Conservation (phyloP, 2,113 vertebrate genomes). For the Lampris incognitus region DNA sequence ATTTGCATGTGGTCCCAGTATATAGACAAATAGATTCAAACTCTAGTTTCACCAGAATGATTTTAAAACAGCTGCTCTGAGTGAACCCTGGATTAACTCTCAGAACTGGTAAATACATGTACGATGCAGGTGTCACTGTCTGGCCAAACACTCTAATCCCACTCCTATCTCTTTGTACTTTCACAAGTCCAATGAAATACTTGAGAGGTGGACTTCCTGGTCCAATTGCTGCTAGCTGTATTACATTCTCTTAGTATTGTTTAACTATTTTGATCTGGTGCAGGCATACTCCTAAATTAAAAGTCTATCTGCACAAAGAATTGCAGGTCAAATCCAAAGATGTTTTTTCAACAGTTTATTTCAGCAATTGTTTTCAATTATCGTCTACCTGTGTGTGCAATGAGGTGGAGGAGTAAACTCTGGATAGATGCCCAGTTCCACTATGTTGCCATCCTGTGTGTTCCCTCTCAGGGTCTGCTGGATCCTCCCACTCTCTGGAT, state of each 20-base stretch:
- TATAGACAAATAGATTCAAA: constrained; percentile 1
- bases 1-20: constrained; percentile 41
- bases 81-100: not conserved
- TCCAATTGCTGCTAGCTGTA: not conserved
- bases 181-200: not conserved
- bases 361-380: not conserved
- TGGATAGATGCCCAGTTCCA: constrained; percentile 71
- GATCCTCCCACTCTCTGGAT: constrained; percentile 76
- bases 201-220: not conserved
- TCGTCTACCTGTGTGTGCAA: constrained; percentile 69
- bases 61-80: not conserved
- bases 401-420: constrained; percentile 75
- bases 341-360: not conserved
- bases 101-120: not conserved
- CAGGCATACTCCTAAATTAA: not conserved
- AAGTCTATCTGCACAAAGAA: not conserved
- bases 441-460: constrained; percentile 35
- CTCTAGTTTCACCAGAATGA: not conserved
- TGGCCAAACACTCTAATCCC: not conserved
- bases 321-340: not conserved
- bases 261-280: not conserved
- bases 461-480: constrained; percentile 69
- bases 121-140: not conserved
- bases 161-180: not conserved
- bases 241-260: not conserved